Conservation (phyloP, 2,113 vertebrate species). For the Piaya cayana region DNA sequence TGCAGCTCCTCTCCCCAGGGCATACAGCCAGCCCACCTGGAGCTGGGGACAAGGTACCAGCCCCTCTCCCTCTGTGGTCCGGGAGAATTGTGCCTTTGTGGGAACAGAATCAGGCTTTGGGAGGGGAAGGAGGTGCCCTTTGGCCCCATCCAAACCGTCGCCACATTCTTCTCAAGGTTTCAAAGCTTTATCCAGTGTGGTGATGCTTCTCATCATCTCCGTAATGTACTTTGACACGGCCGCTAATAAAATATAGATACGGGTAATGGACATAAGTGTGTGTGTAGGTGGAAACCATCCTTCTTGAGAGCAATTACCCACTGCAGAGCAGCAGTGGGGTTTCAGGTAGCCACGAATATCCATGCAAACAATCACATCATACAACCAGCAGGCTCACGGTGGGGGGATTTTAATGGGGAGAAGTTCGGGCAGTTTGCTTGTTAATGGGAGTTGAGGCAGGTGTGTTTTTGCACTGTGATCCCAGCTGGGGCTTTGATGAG, state of each 20-base stretch:
- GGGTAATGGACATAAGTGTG: not conserved
- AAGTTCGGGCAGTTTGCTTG: not conserved
- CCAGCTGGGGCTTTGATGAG: not conserved
- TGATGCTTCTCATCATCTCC: not conserved
- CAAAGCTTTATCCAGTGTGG: not conserved
- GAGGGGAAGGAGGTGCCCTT: not conserved
- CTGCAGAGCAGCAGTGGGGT: not conserved
- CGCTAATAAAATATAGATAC: not conserved
- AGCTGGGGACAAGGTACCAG: accelerated
- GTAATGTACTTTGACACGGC: not conserved
- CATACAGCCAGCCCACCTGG: not conserved
- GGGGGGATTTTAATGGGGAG: not conserved
- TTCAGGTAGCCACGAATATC: conserved; percentile 16
- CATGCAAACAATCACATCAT: not conserved
- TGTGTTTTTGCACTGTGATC: not conserved
- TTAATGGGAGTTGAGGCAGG: not conserved
- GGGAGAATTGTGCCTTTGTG: not conserved
- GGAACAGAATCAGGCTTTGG: not conserved
- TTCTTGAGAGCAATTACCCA: not conserved
- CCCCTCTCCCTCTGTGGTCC: not conserved
- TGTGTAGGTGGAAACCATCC: not conserved
- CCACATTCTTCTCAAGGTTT: not conserved
- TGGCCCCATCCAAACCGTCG: not conserved
- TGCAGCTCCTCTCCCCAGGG: too few relatives aligned
- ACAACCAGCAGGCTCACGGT: not conserved